These are phyloP conservation scores for Trididemnum clinides DNA, from an alignment of 23 tunicate species.

Conservation along the genomic window DNA sequence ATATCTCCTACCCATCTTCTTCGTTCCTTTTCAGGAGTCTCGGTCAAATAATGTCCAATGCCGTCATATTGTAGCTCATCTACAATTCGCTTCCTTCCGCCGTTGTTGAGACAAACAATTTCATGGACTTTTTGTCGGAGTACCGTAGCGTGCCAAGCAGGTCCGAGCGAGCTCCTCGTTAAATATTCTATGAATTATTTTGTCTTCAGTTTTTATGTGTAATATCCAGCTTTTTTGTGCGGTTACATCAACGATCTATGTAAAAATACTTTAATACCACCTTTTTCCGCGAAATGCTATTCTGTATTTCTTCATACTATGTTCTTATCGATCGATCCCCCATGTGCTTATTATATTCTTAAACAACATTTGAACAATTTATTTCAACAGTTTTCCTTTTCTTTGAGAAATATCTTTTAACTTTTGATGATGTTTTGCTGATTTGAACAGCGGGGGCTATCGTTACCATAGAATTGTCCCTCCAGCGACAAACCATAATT, in stretches of 20 bases:
- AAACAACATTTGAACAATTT: not conserved
- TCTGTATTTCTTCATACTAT: not conserved
- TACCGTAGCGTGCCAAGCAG: not conserved
- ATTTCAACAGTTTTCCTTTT: not conserved
- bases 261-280: not conserved
- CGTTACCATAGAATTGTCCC: not conserved
- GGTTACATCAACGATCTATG: not conserved
- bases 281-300: constrained; percentile 4
- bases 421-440: not conserved
- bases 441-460: not conserved
- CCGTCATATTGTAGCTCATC: not conserved
- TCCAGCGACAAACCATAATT: not conserved
- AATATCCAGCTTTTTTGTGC: not conserved
- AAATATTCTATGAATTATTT: not conserved
- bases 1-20: not conserved
- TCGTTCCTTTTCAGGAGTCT: not conserved
- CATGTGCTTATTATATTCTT: not conserved
- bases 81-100: not conserved
- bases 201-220: not conserved
- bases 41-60: not conserved
- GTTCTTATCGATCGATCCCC: not conserved
- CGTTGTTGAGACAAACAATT: not conserved
- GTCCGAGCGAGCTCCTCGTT: not conserved
- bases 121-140: not conserved
- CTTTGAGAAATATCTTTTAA: not conserved